A percentile compares a stretch with the other conserved stretches of the same genome.
These are phyloP conservation scores for Ips nitidus DNA, from an alignment of 1,140 invertebrate species.

Conservation along the genomic window DNA sequence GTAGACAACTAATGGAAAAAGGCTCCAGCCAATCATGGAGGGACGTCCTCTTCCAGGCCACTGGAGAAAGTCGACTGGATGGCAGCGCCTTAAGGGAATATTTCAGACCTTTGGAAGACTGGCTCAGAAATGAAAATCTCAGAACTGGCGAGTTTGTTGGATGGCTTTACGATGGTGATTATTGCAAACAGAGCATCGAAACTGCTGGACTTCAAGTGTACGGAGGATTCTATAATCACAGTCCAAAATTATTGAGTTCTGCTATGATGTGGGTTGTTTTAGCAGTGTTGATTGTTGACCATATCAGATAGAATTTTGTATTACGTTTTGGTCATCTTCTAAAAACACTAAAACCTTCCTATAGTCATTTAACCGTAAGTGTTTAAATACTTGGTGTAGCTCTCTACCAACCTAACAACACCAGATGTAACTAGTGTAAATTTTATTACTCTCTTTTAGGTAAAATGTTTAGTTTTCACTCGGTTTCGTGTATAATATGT, in stretches of 20 bases:
- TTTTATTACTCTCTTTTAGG: too few species aligned
- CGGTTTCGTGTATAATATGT: background rate
- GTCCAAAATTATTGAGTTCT: background rate
- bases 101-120: conserved; percentile 87
- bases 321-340: too few species aligned
- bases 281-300: too few species aligned
- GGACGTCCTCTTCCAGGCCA: conserved; percentile 76
- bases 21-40: conserved; percentile 87
- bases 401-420: too few species aligned
- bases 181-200: conserved; percentile 82
- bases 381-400: too few species aligned
- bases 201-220: conserved; percentile 80
- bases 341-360: too few species aligned
- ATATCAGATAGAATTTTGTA: too few species aligned
- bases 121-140: conserved; percentile 81
- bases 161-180: conserved; percentile 85
- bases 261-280: too few species aligned
- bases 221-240: conserved; percentile 74
- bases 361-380: too few species aligned
- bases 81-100: conserved; percentile 87
- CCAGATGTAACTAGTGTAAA: too few species aligned
- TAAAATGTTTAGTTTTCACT: too few species aligned
- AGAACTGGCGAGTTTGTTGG: conserved; percentile 76
- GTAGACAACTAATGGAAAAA: conserved; percentile 78
- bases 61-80: conserved; percentile 75